Conservation (phyloP, 2,888 invertebrate species). For the Hemithea aestivaria region DNA sequence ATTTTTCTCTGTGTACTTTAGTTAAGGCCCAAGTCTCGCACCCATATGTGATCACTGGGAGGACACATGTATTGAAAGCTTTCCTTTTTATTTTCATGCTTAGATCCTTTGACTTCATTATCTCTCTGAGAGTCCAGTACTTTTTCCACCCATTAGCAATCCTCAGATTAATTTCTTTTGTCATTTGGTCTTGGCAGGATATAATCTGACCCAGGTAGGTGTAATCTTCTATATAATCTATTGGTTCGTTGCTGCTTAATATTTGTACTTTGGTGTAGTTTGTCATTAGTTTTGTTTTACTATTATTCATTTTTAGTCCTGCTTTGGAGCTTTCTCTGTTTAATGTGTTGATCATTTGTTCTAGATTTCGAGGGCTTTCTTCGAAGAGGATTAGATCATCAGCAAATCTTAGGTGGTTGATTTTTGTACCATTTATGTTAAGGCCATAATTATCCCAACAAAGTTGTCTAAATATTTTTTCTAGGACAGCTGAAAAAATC, state of each 20-base stretch:
- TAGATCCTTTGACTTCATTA: conserved; percentile 7
- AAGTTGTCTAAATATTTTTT: neutral
- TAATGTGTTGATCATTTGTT: conserved; percentile 11
- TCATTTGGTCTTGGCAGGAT: conserved; percentile 2
- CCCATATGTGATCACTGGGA: conserved; percentile 8
- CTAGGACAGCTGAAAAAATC: no score
- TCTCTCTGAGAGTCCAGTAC: conserved; percentile 13
- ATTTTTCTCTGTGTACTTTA: conserved; percentile 3
- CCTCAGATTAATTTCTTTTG: conserved; percentile 13
- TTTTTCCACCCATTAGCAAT: conserved; percentile 23
- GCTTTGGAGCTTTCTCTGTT: conserved; percentile 4
- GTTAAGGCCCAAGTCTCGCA: conserved; percentile 11
- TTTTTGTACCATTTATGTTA: neutral
- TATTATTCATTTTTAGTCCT: conserved; percentile 10
- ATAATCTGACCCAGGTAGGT: conserved; percentile 2
- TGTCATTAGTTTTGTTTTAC: conserved; percentile 18
- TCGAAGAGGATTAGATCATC: conserved; percentile 16
- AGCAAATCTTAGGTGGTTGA: conserved; percentile 11
- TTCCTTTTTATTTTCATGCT: neutral
- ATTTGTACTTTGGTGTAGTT: neutral
- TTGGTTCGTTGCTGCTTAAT: neutral
- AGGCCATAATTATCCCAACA: neutral
- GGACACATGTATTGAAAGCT: conserved; percentile 2
- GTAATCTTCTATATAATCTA: neutral
- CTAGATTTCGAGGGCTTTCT: conserved; percentile 3